Base-by-base conservation (phyloP, 1,140 invertebrate species). In the Zaprionus davidi region DNA sequence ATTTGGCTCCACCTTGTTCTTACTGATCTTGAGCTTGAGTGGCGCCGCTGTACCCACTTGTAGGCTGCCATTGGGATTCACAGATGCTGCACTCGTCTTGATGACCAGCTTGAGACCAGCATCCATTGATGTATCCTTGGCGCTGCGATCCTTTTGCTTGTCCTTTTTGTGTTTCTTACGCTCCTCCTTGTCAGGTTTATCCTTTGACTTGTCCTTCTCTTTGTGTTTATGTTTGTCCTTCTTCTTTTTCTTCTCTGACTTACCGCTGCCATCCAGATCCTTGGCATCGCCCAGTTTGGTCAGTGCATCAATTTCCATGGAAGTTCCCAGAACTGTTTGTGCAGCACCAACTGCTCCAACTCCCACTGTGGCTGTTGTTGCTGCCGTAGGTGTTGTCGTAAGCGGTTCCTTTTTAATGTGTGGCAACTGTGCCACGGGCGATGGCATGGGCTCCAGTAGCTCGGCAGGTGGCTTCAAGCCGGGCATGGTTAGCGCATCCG, bases 111-210 rank as follows among this genome's bases (percentile, higher is more conserved):
- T 87, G 6, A 87, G 71, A n/a, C 5, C 85, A 79, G 26, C 41
- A 11, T 87, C 83, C 56, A 74, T 31, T 90, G 85, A 93, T 78
- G 44, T 91, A 91, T 84, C 83, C 67, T 86, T 86, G 59, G n/a
- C 62, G 58, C 93, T 93, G 58, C 94, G 94, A 20, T 93, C 93
- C 63, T 94, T 94, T 62, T 95, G 93, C 70, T 94, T 94, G 64
- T 95, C 94, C 76, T 94, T 95, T 92, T 95, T 95, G 75, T 95
- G 94, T 81, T 95, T 95, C 70, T 95, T 95, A 58, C 95, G 94
- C 56, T 94, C 94, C 60, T 94, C 93, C 57, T 85, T 85, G 46
- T 93, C 92, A 11, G 94, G 94, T 20, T 93, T 91, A 59, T 93
- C 92, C 46, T 94, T 94, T 1, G 95, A 94, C 71, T 95, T 95